Base-by-base conservation (phyloP, 2,888 invertebrate species). In the Ochlodes sylvanus region DNA sequence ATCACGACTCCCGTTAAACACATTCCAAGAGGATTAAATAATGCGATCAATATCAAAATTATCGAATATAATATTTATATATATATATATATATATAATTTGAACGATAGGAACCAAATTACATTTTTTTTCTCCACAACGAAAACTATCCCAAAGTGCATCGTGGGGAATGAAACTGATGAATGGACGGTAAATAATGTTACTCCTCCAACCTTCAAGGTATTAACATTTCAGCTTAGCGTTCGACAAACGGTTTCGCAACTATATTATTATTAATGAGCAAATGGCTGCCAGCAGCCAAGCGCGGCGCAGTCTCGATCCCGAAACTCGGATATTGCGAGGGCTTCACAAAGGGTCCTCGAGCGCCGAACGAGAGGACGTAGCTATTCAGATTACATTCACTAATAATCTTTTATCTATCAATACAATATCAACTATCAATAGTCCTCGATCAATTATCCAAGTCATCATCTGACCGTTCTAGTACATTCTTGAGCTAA, bases 241-340 rank as follows among this genome's bases (percentile, higher is more conserved):
- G 10, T 61, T 62, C 44, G 14, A 61, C 41, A 44, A 61, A 34
- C 27, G 0, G 12, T 54, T 38, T 32, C 38, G 17, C 34, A 21
- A 14, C 7, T 73, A 69, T 69, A 72, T n/a, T n/a, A n/a, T n/a
- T n/a, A n/a, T 69, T 68, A 73, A 77, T 77, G 76, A 77, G 78
- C 74, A 76, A 71, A 74, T 76, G 82, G 86, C 88, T 85, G 87
- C 87, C 87, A 79, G 87, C 88, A 88, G 87, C 74, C 71, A 44
- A 66, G 57, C 58, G 52, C 61, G 72, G 70, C 74, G 77, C 77
- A 79, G 82, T 76, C 77, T 75, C 72, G 63, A 34, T 32, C 69
- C 64, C 70, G 70, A 73, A 75, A 80, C 76, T 80, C 69, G 84
- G 85, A 82, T 85, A 79, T 71, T 70, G 75, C 79, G 82, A 79